A percentile compares a stretch with the other conserved stretches of the same genome.
Conservation (phyloP, 1,140 invertebrate genomes). For the Magallana ariakensis region DNA sequence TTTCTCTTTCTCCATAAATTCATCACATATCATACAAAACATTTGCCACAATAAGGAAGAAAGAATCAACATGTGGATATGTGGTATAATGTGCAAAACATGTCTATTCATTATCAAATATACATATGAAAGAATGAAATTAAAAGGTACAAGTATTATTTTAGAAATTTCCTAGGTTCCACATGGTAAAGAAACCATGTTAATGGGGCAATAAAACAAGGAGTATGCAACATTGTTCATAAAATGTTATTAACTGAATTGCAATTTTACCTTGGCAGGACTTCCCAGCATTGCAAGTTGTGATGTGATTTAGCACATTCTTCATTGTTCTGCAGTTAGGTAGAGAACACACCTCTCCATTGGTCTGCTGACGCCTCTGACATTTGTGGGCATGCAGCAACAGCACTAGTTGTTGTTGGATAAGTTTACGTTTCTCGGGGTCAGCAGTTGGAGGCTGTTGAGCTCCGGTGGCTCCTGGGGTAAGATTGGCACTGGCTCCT, state of each 20-base stretch:
- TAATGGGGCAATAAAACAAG: too few relatives aligned
- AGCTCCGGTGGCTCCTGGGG: slow-evolving; percentile 42
- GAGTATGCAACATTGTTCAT: too few relatives aligned
- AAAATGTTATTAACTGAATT: neutral
- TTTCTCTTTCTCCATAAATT: too few relatives aligned
- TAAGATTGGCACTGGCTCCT: slow-evolving; percentile 12
- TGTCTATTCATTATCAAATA: too few relatives aligned
- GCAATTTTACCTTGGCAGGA: slow-evolving; percentile 77
- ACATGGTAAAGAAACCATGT: too few relatives aligned
- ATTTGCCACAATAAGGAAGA: too few relatives aligned
- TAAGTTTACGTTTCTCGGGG: slow-evolving; percentile 98
- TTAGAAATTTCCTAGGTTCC: too few relatives aligned
- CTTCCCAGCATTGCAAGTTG: slow-evolving; percentile 93
- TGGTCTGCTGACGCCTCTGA: slow-evolving; percentile 89
- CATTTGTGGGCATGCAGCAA: slow-evolving; percentile 99
- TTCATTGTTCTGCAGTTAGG: slow-evolving; percentile 99
- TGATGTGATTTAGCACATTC: slow-evolving; percentile 99
- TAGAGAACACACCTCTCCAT: slow-evolving; percentile 86
- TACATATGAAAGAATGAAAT: too few relatives aligned
- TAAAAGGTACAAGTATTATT: too few relatives aligned
- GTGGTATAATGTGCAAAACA: too few relatives aligned
- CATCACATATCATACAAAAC: too few relatives aligned
- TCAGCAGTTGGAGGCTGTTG: slow-evolving; percentile 83
- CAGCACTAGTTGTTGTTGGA: slow-evolving; percentile 98
- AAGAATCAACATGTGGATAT: too few relatives aligned